These are phyloP conservation scores for Cryptotis parvus DNA, from an alignment of 2,113 vertebrate genomes.

Conservation along the genomic window DNA sequence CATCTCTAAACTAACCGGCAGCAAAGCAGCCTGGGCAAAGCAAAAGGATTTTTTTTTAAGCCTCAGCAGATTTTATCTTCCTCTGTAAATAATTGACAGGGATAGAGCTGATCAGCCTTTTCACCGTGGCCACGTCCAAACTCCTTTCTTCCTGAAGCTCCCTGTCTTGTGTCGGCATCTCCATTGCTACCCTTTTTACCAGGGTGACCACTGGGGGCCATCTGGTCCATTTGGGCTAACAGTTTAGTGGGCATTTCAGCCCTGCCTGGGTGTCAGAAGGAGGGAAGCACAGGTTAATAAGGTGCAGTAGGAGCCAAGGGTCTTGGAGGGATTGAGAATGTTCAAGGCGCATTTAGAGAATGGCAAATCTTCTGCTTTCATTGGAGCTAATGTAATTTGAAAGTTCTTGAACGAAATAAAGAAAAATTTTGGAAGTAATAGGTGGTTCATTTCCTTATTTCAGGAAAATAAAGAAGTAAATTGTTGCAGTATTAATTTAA, in stretches of 20 bases:
- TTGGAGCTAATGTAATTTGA: conserved; percentile 8
- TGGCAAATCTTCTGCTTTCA: conserved; percentile 29
- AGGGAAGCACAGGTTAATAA: background rate
- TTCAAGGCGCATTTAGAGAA: background rate
- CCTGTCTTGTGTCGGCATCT: too few species aligned
- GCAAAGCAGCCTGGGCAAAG: background rate
- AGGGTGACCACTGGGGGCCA: too few species aligned
- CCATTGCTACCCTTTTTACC: too few species aligned
- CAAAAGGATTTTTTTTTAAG: background rate
- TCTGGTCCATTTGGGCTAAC: background rate
- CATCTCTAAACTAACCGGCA: conserved; percentile 39
- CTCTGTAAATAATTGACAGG: conserved; percentile 20
- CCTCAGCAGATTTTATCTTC: conserved; percentile 40
- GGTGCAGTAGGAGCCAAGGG: background rate
- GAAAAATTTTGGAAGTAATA: background rate
- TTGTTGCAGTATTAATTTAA: conserved; percentile 22
- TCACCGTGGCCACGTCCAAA: too few species aligned
- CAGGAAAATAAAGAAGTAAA: conserved; percentile 27
- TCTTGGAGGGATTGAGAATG: background rate
- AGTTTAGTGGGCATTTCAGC: background rate
- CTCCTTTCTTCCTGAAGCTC: too few species aligned
- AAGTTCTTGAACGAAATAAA: conserved; percentile 18
- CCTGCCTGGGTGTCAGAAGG: background rate
- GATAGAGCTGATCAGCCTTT: too few species aligned
- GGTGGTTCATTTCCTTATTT: conserved; percentile 36